These are phyloP conservation scores for Alligator sinensis DNA, from an alignment of 2,113 vertebrate species.

Conservation along the genomic window DNA sequence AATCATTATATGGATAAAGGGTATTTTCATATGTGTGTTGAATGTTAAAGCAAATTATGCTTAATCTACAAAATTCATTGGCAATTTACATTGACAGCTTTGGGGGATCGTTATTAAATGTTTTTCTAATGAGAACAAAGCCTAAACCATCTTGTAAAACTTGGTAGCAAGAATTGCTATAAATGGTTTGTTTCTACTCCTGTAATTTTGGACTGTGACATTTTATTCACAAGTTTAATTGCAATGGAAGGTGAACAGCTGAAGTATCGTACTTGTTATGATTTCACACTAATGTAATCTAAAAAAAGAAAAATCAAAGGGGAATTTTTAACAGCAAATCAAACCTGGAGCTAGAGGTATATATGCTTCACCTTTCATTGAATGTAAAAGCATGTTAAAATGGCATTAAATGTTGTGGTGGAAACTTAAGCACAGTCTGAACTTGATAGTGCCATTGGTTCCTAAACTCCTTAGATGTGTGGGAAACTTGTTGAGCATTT, in stretches of 20 bases:
- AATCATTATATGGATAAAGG: conserved; percentile 11
- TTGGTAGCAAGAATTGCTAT: background rate
- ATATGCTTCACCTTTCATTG: conserved; percentile 47
- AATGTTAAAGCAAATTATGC: conserved; percentile 1
- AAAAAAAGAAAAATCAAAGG: conserved; percentile 6
- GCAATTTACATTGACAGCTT: background rate
- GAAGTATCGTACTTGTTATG: background rate
- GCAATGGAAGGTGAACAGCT: conserved; percentile 34
- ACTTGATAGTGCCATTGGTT: conserved; percentile 64
- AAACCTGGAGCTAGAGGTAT: conserved; percentile 10
- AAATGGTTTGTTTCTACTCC: background rate
- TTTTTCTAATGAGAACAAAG: background rate
- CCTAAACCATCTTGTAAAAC: background rate
- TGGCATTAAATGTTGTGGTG: conserved; percentile 15
- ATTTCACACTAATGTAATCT: background rate
- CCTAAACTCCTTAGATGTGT: conserved; percentile 76
- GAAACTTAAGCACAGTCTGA: conserved; percentile 44
- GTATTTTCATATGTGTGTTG: background rate
- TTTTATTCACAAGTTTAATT: conserved; percentile 48
- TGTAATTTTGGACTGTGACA: background rate
- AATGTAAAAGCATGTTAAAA: background rate
- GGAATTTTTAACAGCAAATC: background rate
- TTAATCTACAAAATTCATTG: background rate
- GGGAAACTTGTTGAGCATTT: conserved; percentile 83
- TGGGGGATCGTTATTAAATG: background rate